Evolutionary conservation across 1,140 invertebrate genomes (phyloP).

Genomic region (Brachionus calyciflorus): DNA sequence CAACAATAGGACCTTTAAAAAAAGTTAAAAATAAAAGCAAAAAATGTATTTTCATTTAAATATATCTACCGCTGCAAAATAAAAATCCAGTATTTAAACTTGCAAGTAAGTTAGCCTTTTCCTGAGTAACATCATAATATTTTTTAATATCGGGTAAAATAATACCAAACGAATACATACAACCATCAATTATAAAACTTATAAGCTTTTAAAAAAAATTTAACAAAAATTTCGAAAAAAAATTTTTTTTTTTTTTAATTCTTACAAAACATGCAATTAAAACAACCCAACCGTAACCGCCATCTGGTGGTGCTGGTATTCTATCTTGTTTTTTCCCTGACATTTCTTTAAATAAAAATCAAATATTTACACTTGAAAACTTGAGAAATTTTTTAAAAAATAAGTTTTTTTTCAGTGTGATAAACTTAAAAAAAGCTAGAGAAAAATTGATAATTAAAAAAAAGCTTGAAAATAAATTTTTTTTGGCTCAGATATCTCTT

Average conservation of each 20-base stretch:
- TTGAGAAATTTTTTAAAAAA: too few species aligned
- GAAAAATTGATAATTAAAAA: too few species aligned
- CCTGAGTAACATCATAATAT: not conserved
- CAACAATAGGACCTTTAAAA: slow-evolving; percentile 77
- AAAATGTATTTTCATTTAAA: not conserved
- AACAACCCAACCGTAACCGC: slow-evolving; percentile 46
- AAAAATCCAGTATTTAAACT: slow-evolving; percentile 45
- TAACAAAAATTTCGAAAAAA: not conserved
- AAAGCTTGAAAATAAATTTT: not conserved
- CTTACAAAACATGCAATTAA: slow-evolving; percentile 27
- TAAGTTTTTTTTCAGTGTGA: too few species aligned
- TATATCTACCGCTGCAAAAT: slow-evolving; percentile 13
- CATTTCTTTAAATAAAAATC: not conserved
- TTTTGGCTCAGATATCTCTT: too few species aligned
- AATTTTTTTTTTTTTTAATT: not conserved
- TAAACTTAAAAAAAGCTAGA: too few species aligned
- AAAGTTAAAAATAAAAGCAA: not conserved
- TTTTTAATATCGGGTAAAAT: slow-evolving; percentile 1
- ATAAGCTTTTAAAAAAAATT: not conserved
- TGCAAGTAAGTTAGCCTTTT: not conserved
- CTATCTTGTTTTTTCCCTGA: slow-evolving; percentile 3
- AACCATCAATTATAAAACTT: slow-evolving; percentile 42
- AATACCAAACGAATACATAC: slow-evolving; percentile 21
- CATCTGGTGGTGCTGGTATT: slow-evolving; percentile 40
- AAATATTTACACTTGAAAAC: too few species aligned